Conservation (phyloP, 2,113 vertebrate genomes). For the Laticauda colubrina region DNA sequence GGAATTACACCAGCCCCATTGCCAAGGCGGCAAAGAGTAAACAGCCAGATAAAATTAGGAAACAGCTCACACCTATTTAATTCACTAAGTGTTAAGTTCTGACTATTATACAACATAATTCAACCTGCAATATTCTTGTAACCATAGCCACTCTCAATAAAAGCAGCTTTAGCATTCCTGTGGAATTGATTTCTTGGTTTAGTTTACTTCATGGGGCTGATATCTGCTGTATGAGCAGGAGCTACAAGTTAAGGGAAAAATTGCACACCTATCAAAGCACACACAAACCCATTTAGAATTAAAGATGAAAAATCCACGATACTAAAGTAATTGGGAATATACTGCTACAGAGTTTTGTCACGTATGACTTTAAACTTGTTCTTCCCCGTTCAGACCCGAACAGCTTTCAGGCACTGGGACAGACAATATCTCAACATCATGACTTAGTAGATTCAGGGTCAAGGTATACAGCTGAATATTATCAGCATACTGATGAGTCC, state of each 20-base stretch:
- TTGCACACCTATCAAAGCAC: background rate
- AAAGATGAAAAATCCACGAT: background rate
- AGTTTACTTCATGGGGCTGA: background rate
- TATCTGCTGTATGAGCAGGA: background rate
- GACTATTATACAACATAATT: background rate
- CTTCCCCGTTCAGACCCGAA: background rate
- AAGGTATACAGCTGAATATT: too few species aligned
- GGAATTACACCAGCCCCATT: background rate
- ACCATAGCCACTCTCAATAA: background rate
- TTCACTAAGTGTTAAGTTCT: background rate
- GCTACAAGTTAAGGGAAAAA: background rate
- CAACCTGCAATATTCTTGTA: background rate
- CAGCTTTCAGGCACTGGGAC: too few species aligned
- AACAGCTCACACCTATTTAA: background rate
- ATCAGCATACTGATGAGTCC: too few species aligned
- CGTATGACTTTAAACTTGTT: background rate
- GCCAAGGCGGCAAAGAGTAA: background rate
- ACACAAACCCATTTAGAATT: background rate
- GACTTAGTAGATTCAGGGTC: too few species aligned
- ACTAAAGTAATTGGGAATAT: background rate
- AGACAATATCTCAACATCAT: too few species aligned
- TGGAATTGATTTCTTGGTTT: background rate
- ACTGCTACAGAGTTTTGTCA: background rate
- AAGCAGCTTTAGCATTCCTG: background rate
- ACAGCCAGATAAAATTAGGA: background rate